Base-by-base conservation (phyloP, 1,140 invertebrate species). In the Drosophila neocordata region DNA sequence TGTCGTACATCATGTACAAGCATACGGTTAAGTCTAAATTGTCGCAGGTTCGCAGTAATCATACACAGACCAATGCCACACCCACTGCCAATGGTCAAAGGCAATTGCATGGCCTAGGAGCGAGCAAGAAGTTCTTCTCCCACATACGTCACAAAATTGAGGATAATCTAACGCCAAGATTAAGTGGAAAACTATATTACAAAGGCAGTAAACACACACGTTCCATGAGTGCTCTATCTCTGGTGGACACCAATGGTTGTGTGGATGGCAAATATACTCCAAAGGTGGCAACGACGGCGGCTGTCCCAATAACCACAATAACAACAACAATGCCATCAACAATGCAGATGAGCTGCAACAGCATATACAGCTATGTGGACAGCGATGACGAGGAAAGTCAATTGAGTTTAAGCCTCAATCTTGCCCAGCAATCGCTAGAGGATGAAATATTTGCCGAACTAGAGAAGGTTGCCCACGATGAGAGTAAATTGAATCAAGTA, bases 401-500 rank as follows among this genome's bases (percentile, higher is more conserved):
- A 2, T 20, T 80, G n/a, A 77, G 78, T 27, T 52, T 88, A 13
- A 83, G 82, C 37, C 60, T 91, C 4, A 91, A 74, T 73, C 70
- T 91, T 5, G 76, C 80, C 0, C 85, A 89, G 44, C 79, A 89
- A 38, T 91, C 90, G 13, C 69, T 91, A 27, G 90, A 91, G 63
- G 90, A 91, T 44, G 90, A 91, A 64, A 91, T 91, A 27, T 91
- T 91, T 53, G 87, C 91, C 0, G 90, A 91, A 66, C 82, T 91
- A 59, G 91, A 91, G 48, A 93, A 93, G 74, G 88, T 92, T 12
- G 78, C 90, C 8, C 90, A 91, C 44, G 91, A 92, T 58, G 93
- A 94, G 68, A 91, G 93, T 8, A 95, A 95, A 85, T 89, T 95
- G 38, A 93, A 93, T 70, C 94, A 92, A 53, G 94, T 93, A 24